These are phyloP conservation scores for Naso thynnoides DNA, from an alignment of 2,797 vertebrate species.

Conservation along the genomic window DNA sequence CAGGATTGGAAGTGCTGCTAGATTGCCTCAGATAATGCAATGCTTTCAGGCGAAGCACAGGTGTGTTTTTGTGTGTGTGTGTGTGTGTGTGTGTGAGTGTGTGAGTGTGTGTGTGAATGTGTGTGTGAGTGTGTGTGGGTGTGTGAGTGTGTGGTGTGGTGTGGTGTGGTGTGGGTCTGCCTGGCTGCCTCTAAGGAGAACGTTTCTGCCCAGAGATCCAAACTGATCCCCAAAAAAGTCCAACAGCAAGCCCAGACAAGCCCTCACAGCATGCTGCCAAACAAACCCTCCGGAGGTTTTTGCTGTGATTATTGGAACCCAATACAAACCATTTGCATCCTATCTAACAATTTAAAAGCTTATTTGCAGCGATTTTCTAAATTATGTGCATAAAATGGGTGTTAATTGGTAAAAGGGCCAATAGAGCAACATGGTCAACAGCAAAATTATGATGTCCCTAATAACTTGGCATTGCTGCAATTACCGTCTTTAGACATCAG, in stretches of 20 bases:
- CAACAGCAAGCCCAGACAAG: constrained; percentile 62
- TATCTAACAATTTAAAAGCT: constrained; percentile 36
- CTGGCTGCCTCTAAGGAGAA: constrained; percentile 46
- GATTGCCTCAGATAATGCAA: constrained; percentile 70
- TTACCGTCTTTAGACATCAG: neutral
- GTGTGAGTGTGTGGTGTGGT: constrained; percentile 37
- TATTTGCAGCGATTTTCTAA: constrained; percentile 43
- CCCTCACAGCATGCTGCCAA: constrained; percentile 43
- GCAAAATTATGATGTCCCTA: constrained; percentile 24
- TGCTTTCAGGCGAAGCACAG: constrained; percentile 54
- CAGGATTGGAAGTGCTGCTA: constrained; percentile 54
- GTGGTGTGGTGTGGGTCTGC: constrained; percentile 17
- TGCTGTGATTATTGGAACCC: constrained; percentile 45
- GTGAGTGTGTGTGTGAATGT: constrained; percentile 39
- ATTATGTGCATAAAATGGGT: constrained; percentile 50
- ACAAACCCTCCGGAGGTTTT: constrained; percentile 51
- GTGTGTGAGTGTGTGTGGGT: constrained; percentile 27
- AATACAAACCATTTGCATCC: constrained; percentile 32
- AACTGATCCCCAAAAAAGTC: constrained; percentile 61
- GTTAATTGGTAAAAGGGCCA: constrained; percentile 59
- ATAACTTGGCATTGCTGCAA: constrained; percentile 10
- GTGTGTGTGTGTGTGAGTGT: constrained; percentile 23
- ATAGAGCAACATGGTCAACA: constrained; percentile 27
- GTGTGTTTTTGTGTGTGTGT: constrained; percentile 49
- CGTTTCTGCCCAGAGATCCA: constrained; percentile 46